Evolutionary conservation across 2,113 vertebrate species (phyloP).

Genomic region (Aplodontia rufa): DNA sequence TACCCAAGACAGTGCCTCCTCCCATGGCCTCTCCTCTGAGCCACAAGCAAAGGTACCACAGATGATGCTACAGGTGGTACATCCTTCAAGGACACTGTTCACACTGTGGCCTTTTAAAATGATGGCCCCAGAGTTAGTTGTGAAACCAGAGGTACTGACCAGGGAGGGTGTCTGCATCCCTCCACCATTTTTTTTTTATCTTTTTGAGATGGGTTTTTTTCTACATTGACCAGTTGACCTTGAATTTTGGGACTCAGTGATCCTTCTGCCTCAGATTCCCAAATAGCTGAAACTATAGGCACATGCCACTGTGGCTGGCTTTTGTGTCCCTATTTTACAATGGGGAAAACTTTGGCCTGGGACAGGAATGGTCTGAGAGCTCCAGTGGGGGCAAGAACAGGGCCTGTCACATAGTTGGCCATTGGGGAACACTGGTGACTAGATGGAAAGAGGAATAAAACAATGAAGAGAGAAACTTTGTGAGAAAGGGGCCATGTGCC

Average conservation of each 20-base stretch:
- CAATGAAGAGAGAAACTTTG: neutral
- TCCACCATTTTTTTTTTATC: neutral
- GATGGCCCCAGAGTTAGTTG: neutral
- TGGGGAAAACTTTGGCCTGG: neutral
- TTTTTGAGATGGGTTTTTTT: neutral
- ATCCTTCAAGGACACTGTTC: neutral
- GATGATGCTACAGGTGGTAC: neutral
- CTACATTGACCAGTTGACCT: neutral
- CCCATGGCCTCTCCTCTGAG: neutral
- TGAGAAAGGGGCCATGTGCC: neutral
- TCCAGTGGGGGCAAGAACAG: neutral
- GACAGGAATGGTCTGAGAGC: neutral
- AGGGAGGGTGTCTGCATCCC: neutral
- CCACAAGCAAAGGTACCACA: neutral
- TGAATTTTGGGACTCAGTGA: neutral
- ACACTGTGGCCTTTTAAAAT: neutral
- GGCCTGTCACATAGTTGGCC: neutral
- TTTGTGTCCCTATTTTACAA: neutral
- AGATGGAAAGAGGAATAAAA: neutral
- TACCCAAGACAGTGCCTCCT: neutral
- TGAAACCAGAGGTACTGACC: neutral
- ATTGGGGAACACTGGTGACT: neutral
- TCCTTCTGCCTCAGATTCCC: neutral
- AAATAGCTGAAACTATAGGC: neutral
- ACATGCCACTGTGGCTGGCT: too few relatives aligned